Base-by-base conservation (phyloP, 2,797 vertebrate genomes). In the Pristis pectinata region DNA sequence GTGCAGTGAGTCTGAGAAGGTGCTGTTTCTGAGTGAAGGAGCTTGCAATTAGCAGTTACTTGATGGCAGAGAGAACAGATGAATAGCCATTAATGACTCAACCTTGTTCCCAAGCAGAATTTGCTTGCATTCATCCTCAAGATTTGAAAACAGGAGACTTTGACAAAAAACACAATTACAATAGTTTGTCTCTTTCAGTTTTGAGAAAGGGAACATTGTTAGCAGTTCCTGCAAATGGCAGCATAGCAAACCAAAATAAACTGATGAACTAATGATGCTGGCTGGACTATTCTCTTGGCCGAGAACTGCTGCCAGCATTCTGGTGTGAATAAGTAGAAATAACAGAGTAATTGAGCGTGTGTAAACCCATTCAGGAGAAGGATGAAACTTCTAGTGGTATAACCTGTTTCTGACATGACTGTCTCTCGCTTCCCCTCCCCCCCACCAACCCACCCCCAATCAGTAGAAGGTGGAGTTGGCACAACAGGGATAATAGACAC, bases 101-200 rank as follows among this genome's bases (percentile, higher is more conserved):
- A 67, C 59, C 61, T 67, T 91, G 87, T 67, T 91, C 59, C 61
- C 8, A 67, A 91, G 37, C 61, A 0, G 87, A 64, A 67, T 41
- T 67, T 41, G 34, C 87, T 24, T 41, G 61, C 10, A 91, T 91
- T 67, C 6, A 24, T 91, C 64, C n/a, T 61, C n/a, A 91, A 91
- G 59, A 41, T 67, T 91, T 91, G 87, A 91, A 91, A 67, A 91
- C 61, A 91, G 61, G 87, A 67, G n/a, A 67, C n/a, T 64, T 91
- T 37, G n/a, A 91, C 59, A 3, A 67, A 61, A 41, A 11, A 67
- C 59, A 11, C n/a, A 91, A 91, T 91, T 67, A 37, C 59, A 67
- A 91, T 91, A 67, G n/a, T 91, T 91, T 67, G 22, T 91, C 61
- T 91, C 85, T 64, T 64, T 91, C 87, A 91, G 59, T 41, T 91